phyloP scores from a whole-genome alignment of 2,797 vertebrate genomes.

The Margarornis squamiger region DNA sequence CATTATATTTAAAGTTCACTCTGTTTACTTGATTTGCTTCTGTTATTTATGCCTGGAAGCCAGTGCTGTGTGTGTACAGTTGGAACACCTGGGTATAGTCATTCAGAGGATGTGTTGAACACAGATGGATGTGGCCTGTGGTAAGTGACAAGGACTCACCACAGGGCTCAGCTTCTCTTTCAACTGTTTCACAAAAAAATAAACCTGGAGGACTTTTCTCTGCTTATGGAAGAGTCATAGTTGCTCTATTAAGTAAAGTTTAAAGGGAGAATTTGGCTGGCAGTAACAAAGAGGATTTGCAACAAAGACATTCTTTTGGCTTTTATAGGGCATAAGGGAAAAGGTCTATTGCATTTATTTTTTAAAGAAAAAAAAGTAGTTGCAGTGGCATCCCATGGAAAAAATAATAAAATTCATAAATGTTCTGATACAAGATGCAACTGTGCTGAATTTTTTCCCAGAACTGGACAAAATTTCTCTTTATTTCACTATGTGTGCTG shows the following conservation, averaged over 20 bases:
- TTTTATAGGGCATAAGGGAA: not conserved
- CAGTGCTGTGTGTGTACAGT: not conserved
- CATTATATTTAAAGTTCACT: not conserved
- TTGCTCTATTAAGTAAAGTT: not conserved
- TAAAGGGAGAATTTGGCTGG: not conserved
- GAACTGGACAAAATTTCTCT: not conserved
- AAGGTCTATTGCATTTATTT: not conserved
- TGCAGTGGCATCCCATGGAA: not conserved
- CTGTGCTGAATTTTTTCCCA: not conserved
- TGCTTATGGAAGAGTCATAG: not conserved
- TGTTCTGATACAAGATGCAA: not conserved
- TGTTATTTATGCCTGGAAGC: not conserved
- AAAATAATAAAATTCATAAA: not conserved
- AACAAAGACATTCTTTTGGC: not conserved
- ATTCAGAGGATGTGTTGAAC: not conserved
- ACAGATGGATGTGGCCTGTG: not conserved
- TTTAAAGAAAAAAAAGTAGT: not conserved
- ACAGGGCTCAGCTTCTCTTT: not conserved
- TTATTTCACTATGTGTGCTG: not conserved
- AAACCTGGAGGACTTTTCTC: not conserved
- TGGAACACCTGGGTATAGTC: not conserved
- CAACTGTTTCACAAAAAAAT: not conserved
- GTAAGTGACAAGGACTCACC: not conserved
- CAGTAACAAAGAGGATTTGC: not conserved
- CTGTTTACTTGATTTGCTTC: not conserved